A percentile compares a stretch with the other conserved stretches of the same genome.
These are phyloP conservation scores for Lochmaea crataegi DNA, from an alignment of 2,888 invertebrate genomes.

Conservation along the genomic window DNA sequence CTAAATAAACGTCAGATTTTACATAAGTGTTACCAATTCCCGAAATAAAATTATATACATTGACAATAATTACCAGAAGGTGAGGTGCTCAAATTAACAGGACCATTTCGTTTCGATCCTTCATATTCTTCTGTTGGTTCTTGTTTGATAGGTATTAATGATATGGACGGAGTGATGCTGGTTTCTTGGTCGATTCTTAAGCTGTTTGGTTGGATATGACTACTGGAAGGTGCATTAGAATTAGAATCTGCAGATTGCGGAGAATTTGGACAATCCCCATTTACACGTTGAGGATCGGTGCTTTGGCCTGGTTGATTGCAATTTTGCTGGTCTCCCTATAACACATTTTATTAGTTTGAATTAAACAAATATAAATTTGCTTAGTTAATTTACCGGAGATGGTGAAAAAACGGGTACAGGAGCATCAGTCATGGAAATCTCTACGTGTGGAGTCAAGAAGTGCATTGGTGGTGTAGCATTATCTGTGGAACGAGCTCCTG, in stretches of 20 bases:
- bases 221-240: slow-evolving; percentile 79
- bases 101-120: slow-evolving; percentile 63
- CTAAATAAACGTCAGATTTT: too few relatives aligned
- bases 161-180: slow-evolving; percentile 85
- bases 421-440: slow-evolving; percentile 89
- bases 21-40: too few relatives aligned
- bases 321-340: slow-evolving; percentile 60
- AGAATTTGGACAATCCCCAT: slow-evolving; percentile 78
- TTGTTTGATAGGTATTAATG: slow-evolving; percentile 87
- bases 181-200: slow-evolving; percentile 66
- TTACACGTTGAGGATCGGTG: slow-evolving; percentile 68
- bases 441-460: slow-evolving; percentile 90
- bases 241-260: slow-evolving; percentile 87
- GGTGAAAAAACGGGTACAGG: slow-evolving; percentile 75
- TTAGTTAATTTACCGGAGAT: slow-evolving; percentile 62
- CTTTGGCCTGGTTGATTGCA: slow-evolving; percentile 60
- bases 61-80: slow-evolving; percentile 54
- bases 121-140: slow-evolving; percentile 68
- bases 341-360: slow-evolving; percentile 12
- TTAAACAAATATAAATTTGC: neutral
- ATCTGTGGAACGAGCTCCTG: slow-evolving; percentile 82
- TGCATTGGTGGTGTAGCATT: slow-evolving; percentile 92
- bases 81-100: slow-evolving; percentile 61
- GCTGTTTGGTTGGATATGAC: slow-evolving; percentile 67
- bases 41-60: neutral